These are phyloP conservation scores for Hippolais icterina DNA, from an alignment of 2,113 vertebrate species.

Conservation along the genomic window DNA sequence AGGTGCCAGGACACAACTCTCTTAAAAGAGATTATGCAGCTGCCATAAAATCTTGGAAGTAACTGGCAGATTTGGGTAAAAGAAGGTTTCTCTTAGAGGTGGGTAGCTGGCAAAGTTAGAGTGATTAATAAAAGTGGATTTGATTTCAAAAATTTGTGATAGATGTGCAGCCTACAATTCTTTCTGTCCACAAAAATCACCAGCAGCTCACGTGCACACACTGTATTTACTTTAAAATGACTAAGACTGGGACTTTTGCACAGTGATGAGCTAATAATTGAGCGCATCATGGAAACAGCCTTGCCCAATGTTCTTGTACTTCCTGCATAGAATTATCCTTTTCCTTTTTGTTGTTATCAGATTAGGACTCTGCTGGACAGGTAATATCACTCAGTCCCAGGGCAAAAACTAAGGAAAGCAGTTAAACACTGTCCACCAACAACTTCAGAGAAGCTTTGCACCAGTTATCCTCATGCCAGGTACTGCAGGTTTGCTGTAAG, in stretches of 20 bases:
- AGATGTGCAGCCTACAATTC: neutral
- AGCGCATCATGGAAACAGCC: neutral
- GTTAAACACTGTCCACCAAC: neutral
- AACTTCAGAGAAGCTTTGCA: neutral
- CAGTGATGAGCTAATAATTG: neutral
- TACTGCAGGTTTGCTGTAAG: neutral
- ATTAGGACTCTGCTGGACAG: neutral
- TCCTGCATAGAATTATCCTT: neutral
- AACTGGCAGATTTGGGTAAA: neutral
- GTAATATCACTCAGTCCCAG: neutral
- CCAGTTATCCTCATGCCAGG: neutral
- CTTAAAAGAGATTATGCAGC: neutral
- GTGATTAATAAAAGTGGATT: neutral
- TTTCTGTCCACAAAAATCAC: neutral
- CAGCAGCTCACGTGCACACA: neutral
- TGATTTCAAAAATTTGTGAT: neutral
- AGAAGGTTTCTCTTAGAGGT: neutral
- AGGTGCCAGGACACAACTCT: neutral
- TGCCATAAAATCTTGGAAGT: neutral
- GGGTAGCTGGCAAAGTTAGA: neutral
- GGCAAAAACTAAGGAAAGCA: neutral
- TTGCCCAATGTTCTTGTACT: neutral
- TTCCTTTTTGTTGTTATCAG: neutral
- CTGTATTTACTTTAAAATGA: neutral
- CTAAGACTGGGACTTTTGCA: neutral